phyloP scores from a whole-genome alignment of 2,113 vertebrate species.

The Eretmochelys imbricata region DNA sequence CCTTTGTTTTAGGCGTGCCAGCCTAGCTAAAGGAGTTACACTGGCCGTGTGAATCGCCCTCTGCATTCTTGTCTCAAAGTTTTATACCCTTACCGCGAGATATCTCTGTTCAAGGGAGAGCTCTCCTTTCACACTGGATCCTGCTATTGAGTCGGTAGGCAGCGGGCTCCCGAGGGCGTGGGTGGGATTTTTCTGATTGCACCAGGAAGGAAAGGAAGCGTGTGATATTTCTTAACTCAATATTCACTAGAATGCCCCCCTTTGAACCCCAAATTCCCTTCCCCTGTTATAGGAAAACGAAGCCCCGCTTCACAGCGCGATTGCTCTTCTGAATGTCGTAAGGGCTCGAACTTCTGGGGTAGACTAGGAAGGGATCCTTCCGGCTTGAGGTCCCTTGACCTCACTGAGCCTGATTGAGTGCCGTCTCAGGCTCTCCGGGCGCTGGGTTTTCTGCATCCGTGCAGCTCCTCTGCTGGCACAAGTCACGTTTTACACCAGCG shows the following conservation, averaged over 20 bases:
- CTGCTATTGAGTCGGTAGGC: neutral
- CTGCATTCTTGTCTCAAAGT: too few species aligned
- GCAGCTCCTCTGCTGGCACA: neutral
- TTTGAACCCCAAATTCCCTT: neutral
- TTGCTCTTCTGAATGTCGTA: neutral
- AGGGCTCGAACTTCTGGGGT: neutral
- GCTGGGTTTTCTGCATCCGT: too few species aligned
- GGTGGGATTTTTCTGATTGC: neutral
- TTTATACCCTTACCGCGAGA: too few species aligned
- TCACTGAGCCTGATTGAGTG: neutral
- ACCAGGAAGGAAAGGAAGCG: neutral
- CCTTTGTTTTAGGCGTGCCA: neutral
- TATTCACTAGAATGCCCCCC: too few species aligned
- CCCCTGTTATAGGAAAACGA: neutral
- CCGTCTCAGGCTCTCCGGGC: neutral
- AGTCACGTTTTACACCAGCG: neutral
- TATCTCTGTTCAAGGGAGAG: neutral
- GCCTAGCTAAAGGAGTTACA: neutral
- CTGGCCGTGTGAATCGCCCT: neutral
- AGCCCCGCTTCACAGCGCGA: too few species aligned
- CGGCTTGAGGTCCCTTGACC: too few species aligned
- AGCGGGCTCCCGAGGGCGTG: fast-evolving
- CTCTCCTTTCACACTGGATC: neutral
- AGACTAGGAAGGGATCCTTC: neutral
- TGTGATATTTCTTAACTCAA: neutral